phyloP scores from a whole-genome alignment of 2,113 vertebrate genomes.

The Urocynchramus pylzowi region DNA sequence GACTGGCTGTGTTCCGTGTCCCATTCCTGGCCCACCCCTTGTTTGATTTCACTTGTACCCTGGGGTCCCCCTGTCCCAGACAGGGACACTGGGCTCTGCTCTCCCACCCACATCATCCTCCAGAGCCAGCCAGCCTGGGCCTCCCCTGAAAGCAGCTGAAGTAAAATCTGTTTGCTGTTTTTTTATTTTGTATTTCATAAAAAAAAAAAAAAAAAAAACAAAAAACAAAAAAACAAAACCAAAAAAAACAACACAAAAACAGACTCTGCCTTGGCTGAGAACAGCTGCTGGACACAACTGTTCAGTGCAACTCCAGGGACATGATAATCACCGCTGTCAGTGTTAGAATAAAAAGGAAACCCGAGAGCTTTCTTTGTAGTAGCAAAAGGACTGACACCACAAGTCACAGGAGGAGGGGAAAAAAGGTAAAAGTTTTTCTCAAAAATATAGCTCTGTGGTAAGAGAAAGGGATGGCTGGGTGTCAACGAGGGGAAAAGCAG shows the following conservation, averaged over 20 bases:
- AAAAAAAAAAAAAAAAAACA: neutral
- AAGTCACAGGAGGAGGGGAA: neutral
- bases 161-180: neutral
- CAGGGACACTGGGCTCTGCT: neutral
- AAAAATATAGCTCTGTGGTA: constrained; percentile 45
- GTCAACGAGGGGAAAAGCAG: constrained; percentile 19
- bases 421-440: constrained; percentile 1
- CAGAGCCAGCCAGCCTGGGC: neutral
- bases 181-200: constrained; percentile 42
- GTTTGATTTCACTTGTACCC: neutral
- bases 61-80: neutral
- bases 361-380: neutral
- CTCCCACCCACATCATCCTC: neutral
- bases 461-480: neutral
- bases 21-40: neutral
- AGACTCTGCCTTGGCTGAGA: neutral
- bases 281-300: constrained; percentile 1
- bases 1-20: fast-evolving
- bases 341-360: constrained; percentile 18
- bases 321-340: neutral
- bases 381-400: constrained; percentile 48
- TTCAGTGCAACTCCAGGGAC: constrained; percentile 38
- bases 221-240: neutral
- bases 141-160: neutral
- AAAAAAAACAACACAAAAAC: neutral